These are phyloP conservation scores for Galerucella pusilla DNA, from an alignment of 2,888 invertebrate genomes.

Conservation along the genomic window DNA sequence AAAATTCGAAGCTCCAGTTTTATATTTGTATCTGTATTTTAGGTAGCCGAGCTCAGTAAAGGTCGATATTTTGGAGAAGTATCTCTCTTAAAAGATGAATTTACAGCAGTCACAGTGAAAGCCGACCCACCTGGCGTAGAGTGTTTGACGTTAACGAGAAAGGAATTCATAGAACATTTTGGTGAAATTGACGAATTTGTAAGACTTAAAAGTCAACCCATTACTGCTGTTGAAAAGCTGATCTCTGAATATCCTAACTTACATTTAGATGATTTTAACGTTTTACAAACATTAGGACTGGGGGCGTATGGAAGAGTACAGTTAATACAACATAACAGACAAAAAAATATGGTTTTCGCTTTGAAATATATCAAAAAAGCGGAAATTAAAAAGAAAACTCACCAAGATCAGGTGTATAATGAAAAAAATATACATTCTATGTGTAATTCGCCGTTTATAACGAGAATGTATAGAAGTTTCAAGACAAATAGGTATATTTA, in stretches of 20 bases:
- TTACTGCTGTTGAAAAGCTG: slow-evolving; percentile 30
- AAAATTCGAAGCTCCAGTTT: too few species aligned
- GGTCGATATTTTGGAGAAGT: slow-evolving; percentile 43
- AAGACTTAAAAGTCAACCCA: slow-evolving; percentile 40
- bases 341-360: slow-evolving; percentile 68
- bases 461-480: slow-evolving; percentile 87
- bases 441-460: slow-evolving; percentile 58
- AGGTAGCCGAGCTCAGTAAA: slow-evolving; percentile 26
- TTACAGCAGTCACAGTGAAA: slow-evolving; percentile 87
- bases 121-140: slow-evolving; percentile 80
- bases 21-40: not conserved
- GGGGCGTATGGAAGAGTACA: slow-evolving; percentile 94
- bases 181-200: slow-evolving; percentile 77
- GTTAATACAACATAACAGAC: slow-evolving; percentile 65
- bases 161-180: slow-evolving; percentile 83
- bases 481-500: slow-evolving; percentile 91
- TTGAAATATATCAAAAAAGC: slow-evolving; percentile 76
- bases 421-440: slow-evolving; percentile 72
- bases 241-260: slow-evolving; percentile 41
- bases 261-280: slow-evolving; percentile 79
- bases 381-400: slow-evolving; percentile 75
- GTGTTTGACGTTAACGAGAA: slow-evolving; percentile 84
- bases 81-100: slow-evolving; percentile 76
- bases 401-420: slow-evolving; percentile 76
- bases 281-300: slow-evolving; percentile 85